Evolutionary conservation across 2,797 vertebrate genomes (phyloP).

Genomic region (Mus caroli): DNA sequence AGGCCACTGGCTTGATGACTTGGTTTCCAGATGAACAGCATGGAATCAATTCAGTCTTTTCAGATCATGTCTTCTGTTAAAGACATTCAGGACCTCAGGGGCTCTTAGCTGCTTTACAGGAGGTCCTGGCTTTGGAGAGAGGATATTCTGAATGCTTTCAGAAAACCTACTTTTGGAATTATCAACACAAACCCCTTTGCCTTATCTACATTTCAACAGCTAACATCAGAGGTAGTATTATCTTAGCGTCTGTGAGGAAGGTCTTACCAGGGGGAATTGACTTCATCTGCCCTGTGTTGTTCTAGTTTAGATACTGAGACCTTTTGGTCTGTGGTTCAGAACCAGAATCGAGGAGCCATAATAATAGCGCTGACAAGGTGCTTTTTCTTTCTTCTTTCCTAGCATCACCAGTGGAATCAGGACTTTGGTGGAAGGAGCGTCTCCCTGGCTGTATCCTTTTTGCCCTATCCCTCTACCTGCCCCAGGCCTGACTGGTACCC

Average conservation of each 20-base stretch:
- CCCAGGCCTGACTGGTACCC: neutral
- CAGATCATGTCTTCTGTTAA: slow-evolving; percentile 1
- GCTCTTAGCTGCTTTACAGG: neutral
- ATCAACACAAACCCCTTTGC: neutral
- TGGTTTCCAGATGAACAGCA: neutral
- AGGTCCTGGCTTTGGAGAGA: neutral
- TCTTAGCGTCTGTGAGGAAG: slow-evolving; percentile 38
- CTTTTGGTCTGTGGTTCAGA: neutral
- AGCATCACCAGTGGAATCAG: neutral
- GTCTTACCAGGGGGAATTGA: neutral
- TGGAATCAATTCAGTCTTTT: neutral
- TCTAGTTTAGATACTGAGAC: slow-evolving; percentile 14
- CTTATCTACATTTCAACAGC: neutral
- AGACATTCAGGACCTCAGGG: neutral
- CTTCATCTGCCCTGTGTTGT: neutral
- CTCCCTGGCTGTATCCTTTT: neutral
- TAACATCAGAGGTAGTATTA: slow-evolving; percentile 17
- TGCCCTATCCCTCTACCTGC: neutral
- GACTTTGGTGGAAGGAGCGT: no score
- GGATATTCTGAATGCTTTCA: neutral
- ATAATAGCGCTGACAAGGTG: neutral
- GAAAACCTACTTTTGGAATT: neutral
- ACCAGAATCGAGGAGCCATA: neutral
- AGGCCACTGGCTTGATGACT: neutral
- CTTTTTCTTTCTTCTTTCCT: neutral